Base-by-base conservation (phyloP, 2,113 vertebrate genomes). In the Brachypteracias leptosomus region DNA sequence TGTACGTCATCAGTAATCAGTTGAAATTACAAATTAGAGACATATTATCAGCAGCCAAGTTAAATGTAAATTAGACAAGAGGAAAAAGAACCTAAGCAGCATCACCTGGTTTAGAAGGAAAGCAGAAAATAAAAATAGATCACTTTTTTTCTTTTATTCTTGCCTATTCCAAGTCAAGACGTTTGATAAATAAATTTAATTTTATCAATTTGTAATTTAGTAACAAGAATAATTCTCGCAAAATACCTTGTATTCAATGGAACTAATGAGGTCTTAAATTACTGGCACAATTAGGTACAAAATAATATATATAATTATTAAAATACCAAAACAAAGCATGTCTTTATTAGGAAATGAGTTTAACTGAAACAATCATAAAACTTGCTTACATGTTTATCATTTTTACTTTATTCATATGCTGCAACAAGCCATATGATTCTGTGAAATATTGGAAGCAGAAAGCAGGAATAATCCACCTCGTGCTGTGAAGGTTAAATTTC, bases 1-100 rank as follows among this genome's bases (percentile, higher is more conserved):
- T 89, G 62, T 87, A 94, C 94, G 90, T 96, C 96, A 97, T 94
- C 92, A 96, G 88, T 89, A 96, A 97, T 97, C 95, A 97, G 88
- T 5, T 81, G 89, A 95, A 97, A 96, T 95, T 94, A 92, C 90
- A 96, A 97, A 96, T 96, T 96, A 97, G 92, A 95, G 76, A 47
- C 63, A 85, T 92, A 93, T 95, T 95, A 96, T 96, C 86, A 92
- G 83, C 70, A 92, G 62, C 26, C 61, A 95, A 95, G 89, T 92
- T 93, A 95, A 96, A 96, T 97, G 92, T 35, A 96, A 96, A 96
- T 94, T 92, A 96, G 92, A 54, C 51, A 91, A 40, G 33, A 92
- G 76, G 54, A 81, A 90, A 94, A 96, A 58, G 18, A 85, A 73
- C 87, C 40, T 75, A 76, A 93, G 70, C 74, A 87, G 54, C 73